These are phyloP conservation scores for Echinometra lucunter DNA, from an alignment of 53 echinoderm and acorn worm genomes.

Conservation along the genomic window DNA sequence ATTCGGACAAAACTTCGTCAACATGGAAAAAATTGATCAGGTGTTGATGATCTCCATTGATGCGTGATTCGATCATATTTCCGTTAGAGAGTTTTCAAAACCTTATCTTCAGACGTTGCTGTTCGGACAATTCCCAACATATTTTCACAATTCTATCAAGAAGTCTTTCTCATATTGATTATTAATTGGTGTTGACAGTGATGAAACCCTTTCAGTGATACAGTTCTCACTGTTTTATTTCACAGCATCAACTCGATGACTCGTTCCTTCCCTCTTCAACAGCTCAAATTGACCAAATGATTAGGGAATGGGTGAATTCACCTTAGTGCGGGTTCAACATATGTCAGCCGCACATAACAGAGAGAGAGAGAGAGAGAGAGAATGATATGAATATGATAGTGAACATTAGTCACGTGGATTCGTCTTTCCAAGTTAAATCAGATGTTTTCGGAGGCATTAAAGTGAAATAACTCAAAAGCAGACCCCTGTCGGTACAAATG, in stretches of 20 bases:
- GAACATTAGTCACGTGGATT: background rate
- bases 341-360: background rate
- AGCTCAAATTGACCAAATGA: conserved; percentile 45
- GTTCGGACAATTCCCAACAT: background rate
- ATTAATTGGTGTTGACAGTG: conserved; percentile 25
- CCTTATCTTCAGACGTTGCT: background rate
- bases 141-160: background rate
- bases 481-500: background rate
- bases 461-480: background rate
- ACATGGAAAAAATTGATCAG: background rate
- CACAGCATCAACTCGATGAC: background rate
- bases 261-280: background rate
- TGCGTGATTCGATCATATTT: background rate
- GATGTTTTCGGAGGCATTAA: background rate
- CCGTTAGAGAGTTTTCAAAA: background rate
- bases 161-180: background rate
- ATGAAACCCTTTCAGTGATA: background rate
- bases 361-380: background rate
- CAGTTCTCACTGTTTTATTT: background rate
- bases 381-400: background rate
- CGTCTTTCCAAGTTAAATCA: background rate
- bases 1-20: background rate
- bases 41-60: background rate
- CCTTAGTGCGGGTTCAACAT: background rate
- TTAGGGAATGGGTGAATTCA: conserved; percentile 23